A percentile compares a stretch with the other conserved stretches of the same genome.
phyloP scores from a whole-genome alignment of 2,113 vertebrate species.

The Oncorhynchus nerka region DNA sequence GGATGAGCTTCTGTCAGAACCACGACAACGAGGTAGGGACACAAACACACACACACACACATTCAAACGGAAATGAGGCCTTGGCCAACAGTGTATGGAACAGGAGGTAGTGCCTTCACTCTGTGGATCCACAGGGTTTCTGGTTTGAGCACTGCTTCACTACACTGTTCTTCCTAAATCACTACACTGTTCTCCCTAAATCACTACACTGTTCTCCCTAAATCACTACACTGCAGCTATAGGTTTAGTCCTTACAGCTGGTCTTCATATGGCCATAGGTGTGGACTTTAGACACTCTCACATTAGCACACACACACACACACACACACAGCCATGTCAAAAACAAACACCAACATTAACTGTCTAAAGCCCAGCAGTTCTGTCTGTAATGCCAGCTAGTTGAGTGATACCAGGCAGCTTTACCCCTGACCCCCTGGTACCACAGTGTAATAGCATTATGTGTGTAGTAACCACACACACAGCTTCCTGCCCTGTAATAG shows the following conservation, averaged over 20 bases:
- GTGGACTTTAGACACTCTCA: neutral
- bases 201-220: no score
- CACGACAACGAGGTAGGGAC: conserved; percentile 79
- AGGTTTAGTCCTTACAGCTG: neutral
- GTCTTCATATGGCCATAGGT: neutral
- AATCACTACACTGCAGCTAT: no score
- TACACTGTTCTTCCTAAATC: no score
- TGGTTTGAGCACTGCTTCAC: no score
- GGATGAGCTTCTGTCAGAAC: conserved; percentile 82
- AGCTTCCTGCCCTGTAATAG: conserved; percentile 1
- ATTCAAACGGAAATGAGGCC: no score
- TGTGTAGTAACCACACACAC: neutral
- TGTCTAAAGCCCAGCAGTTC: neutral
- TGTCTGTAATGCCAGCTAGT: neutral
- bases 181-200: no score
- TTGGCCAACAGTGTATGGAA: no score
- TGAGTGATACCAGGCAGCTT: neutral
- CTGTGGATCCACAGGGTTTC: no score
- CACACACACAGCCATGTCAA: neutral
- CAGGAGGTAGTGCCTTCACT: conserved; percentile 62
- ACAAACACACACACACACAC: neutral
- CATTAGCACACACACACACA: conserved; percentile 28
- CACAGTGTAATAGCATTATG: neutral
- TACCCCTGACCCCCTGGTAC: neutral
- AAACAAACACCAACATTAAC: neutral